Conservation (phyloP, 64 coral and sea anemone species). For the Montipora cactus region DNA sequence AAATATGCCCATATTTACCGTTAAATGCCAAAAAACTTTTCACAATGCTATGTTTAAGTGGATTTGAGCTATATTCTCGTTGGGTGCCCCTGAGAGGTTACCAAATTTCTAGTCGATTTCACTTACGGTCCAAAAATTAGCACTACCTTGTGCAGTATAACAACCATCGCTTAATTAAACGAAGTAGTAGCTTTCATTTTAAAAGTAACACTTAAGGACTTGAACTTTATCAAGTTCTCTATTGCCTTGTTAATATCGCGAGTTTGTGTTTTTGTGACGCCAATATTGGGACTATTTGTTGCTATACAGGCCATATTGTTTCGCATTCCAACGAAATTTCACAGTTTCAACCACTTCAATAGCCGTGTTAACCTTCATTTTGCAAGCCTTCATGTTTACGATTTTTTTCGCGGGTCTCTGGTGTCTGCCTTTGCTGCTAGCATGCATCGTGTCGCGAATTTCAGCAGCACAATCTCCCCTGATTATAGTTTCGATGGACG, state of each 20-base stretch:
- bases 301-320: neutral
- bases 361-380: neutral
- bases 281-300: neutral
- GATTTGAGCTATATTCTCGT: too few species aligned
- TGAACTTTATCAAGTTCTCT: neutral
- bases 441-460: neutral
- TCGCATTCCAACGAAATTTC: neutral
- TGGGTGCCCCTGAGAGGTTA: too few species aligned
- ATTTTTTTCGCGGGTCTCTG: neutral
- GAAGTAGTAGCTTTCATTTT: neutral
- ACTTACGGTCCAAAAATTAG: neutral
- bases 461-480: neutral
- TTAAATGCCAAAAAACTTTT: too few species aligned
- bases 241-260: neutral
- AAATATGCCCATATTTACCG: too few species aligned
- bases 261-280: neutral
- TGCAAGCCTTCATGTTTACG: neutral
- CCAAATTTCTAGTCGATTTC: too few species aligned
- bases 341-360: neutral
- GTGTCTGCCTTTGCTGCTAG: neutral
- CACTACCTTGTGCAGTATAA: neutral
- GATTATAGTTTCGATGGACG: conserved; percentile 78
- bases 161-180: neutral
- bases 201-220: neutral
- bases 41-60: too few species aligned